Evolutionary conservation across 1,140 invertebrate genomes (phyloP).

Genomic region (Ceratosolen solmsi): DNA sequence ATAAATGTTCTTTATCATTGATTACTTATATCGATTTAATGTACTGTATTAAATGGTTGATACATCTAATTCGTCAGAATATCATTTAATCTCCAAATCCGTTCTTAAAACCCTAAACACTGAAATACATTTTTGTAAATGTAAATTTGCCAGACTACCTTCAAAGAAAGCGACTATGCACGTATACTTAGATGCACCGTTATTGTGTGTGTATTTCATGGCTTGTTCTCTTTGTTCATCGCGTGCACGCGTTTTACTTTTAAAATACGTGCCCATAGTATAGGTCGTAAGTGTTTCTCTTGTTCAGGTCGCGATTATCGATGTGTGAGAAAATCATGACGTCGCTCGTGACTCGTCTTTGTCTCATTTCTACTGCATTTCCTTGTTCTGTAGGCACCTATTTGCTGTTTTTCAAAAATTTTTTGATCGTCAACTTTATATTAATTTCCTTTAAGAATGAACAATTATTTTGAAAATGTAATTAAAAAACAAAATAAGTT

Average conservation of each 20-base stretch:
- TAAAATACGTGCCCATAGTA: background rate
- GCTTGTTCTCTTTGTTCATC: slow-evolving; percentile 1
- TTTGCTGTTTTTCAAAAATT: background rate
- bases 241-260: slow-evolving; percentile 6
- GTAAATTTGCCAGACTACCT: too few relatives aligned
- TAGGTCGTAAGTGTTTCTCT: background rate
- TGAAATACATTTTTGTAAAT: too few relatives aligned
- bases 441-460: background rate
- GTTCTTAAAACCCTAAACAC: too few relatives aligned
- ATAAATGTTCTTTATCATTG: too few relatives aligned
- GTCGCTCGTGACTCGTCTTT: background rate
- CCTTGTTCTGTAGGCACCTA: background rate
- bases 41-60: too few relatives aligned
- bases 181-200: background rate
- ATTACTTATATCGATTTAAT: too few relatives aligned
- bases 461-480: too few relatives aligned
- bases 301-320: background rate
- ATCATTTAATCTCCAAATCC: too few relatives aligned
- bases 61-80: too few relatives aligned
- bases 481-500: too few relatives aligned
- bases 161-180: too few relatives aligned
- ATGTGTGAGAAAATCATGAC: slow-evolving; percentile 35
- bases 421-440: background rate
- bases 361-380: slow-evolving; percentile 3
- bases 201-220: background rate